phyloP scores from a whole-genome alignment of 2,888 invertebrate species.

The Agrotis exclamationis region DNA sequence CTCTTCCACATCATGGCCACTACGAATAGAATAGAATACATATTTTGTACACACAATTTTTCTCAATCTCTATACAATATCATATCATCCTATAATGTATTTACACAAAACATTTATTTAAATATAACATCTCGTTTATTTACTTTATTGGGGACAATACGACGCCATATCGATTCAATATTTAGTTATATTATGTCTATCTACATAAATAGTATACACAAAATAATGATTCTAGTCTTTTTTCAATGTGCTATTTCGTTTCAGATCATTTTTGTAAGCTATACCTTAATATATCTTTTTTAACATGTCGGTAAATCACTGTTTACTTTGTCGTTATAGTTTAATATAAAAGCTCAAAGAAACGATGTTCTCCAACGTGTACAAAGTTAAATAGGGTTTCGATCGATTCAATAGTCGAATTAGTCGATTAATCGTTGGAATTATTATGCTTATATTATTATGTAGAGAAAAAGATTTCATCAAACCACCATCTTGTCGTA shows the following conservation, averaged over 20 bases:
- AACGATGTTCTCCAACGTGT: constrained; percentile 34
- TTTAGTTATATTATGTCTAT: constrained; percentile 58
- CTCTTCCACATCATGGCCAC: constrained; percentile 33
- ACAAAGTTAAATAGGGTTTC: constrained; percentile 41
- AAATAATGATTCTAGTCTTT: constrained; percentile 77
- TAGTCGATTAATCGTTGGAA: constrained; percentile 21
- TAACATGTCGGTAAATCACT: constrained; percentile 40
- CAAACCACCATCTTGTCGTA: constrained; percentile 14
- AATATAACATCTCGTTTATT: constrained; percentile 64
- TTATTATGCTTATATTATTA: constrained; percentile 51
- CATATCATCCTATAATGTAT: constrained; percentile 47
- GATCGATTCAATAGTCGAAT: constrained; percentile 53
- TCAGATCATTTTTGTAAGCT: constrained; percentile 57
- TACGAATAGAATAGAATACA: constrained; percentile 54
- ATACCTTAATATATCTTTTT: constrained; percentile 50
- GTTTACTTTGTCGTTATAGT: constrained; percentile 27
- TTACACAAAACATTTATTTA: constrained; percentile 69
- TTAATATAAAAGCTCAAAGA: constrained; percentile 40
- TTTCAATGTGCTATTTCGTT: constrained; percentile 64
- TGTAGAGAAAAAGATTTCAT: constrained; percentile 37
- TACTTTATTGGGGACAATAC: constrained; percentile 58
- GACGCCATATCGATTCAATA: constrained; percentile 62
- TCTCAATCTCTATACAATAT: constrained; percentile 50
- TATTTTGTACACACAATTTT: constrained; percentile 63
- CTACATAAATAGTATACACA: constrained; percentile 78